Percentiles rank a stretch among this genome's conserved stretches.
Evolutionary conservation across 2,113 vertebrate genomes (phyloP).

Genomic region (Calidris pugnax): DNA sequence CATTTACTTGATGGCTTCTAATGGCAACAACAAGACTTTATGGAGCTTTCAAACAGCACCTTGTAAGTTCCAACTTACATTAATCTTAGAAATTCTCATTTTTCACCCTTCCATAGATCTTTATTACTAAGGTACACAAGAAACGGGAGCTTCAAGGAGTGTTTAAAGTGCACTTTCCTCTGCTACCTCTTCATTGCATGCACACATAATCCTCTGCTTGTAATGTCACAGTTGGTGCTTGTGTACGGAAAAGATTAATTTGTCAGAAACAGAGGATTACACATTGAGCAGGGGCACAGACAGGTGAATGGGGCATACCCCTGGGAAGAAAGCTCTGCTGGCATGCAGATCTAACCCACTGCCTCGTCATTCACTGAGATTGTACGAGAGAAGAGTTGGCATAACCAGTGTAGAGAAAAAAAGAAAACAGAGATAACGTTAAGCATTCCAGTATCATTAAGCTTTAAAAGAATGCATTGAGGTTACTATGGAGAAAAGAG

Average conservation of each 20-base stretch:
- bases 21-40: neutral
- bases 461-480: neutral
- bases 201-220: slow-evolving; percentile 33
- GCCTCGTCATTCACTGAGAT: neutral
- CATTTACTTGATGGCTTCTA: neutral
- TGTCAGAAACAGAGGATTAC: slow-evolving; percentile 50
- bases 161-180: neutral
- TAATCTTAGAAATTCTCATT: neutral
- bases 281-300: neutral
- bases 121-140: neutral
- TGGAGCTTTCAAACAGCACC: neutral
- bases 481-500: neutral
- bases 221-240: neutral
- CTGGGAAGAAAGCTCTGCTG: neutral
- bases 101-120: neutral
- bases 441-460: neutral
- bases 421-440: neutral
- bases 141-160: neutral
- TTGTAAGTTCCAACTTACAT: neutral
- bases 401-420: neutral
- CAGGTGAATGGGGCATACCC: neutral
- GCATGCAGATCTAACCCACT: neutral
- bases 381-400: neutral
- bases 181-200: neutral
- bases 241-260: neutral